Conservation (phyloP, 92 coral and sea anemone genomes). For the Heliopora coerulea region DNA sequence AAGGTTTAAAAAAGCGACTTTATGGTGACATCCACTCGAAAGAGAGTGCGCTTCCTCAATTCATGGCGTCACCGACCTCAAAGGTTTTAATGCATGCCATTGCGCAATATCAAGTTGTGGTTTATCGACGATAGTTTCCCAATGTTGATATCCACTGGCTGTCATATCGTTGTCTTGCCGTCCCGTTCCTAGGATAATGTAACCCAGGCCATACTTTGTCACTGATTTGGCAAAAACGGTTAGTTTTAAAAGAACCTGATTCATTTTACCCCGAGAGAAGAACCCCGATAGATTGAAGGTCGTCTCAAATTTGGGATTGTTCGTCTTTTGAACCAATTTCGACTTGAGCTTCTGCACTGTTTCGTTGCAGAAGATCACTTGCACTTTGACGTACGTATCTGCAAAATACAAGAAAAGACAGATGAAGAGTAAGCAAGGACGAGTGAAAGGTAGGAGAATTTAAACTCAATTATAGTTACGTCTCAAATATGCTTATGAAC, state of each 20-base stretch:
- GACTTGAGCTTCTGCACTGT: conserved; percentile 63
- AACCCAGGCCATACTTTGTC: conserved; percentile 65
- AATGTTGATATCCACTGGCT: conserved; percentile 88
- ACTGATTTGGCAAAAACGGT: conserved; percentile 51
- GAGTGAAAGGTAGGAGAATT: no score
- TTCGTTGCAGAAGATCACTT: conserved; percentile 62
- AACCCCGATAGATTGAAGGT: conserved; percentile 58
- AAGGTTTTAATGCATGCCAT: conserved; percentile 76
- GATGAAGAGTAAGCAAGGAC: no score
- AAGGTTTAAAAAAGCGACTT: no score
- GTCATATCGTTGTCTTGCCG: conserved; percentile 72
- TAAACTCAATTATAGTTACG: no score
- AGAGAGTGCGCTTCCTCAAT: no score
- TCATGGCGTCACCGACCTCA: conserved; percentile 20
- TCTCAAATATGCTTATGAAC: no score
- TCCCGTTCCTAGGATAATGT: conserved; percentile 68
- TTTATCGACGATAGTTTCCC: conserved; percentile 87
- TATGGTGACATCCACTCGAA: no score
- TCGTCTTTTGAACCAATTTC: conserved; percentile 57
- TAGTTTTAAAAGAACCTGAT: conserved; percentile 68
- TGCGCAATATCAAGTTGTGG: conserved; percentile 82
- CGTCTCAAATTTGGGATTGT: conserved; percentile 67
- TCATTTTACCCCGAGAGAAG: conserved; percentile 69
- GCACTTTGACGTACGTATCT: conserved; percentile 89
- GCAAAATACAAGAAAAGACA: background rate